phyloP scores from a whole-genome alignment of 1,140 invertebrate genomes.

The Drosophila busckii region DNA sequence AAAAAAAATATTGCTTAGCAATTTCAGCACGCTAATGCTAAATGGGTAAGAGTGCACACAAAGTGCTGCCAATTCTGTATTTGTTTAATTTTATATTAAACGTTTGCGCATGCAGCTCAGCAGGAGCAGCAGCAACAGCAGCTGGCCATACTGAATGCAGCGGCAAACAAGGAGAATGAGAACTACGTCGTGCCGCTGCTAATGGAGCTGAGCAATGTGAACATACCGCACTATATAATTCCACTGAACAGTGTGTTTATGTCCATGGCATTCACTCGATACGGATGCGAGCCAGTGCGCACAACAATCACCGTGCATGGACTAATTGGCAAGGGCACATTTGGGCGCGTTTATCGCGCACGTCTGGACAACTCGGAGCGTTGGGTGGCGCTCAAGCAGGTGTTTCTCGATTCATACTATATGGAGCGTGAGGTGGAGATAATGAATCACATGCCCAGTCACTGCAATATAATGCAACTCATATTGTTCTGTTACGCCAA shows the following conservation, averaged over 20 bases:
- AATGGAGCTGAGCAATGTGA: no score
- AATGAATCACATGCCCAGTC: conserved; percentile 12
- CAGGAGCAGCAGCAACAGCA: no score
- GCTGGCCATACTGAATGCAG: no score
- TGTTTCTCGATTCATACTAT: neutral
- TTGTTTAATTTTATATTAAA: no score
- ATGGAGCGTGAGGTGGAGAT: conserved; percentile 21
- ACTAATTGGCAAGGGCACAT: conserved; percentile 29
- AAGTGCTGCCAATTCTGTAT: no score
- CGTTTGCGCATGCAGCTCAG: no score
- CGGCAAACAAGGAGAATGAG: no score
- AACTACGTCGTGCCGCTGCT: no score
- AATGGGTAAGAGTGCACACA: no score
- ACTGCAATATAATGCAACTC: conserved; percentile 35
- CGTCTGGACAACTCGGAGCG: neutral
- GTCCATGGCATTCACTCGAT: neutral
- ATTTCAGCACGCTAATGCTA: neutral
- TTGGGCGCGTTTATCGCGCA: conserved; percentile 36
- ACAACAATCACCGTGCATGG: conserved; percentile 4
- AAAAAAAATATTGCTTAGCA: neutral
- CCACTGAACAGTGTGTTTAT: neutral
- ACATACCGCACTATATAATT: conserved; percentile 2
- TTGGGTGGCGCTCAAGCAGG: conserved; percentile 39
- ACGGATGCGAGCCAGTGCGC: neutral
- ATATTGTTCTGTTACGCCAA: conserved; percentile 9